A percentile compares a stretch with the other conserved stretches of the same genome.
phyloP scores from a whole-genome alignment of 2,113 vertebrate species.

The Rhinichthys klamathensis region DNA sequence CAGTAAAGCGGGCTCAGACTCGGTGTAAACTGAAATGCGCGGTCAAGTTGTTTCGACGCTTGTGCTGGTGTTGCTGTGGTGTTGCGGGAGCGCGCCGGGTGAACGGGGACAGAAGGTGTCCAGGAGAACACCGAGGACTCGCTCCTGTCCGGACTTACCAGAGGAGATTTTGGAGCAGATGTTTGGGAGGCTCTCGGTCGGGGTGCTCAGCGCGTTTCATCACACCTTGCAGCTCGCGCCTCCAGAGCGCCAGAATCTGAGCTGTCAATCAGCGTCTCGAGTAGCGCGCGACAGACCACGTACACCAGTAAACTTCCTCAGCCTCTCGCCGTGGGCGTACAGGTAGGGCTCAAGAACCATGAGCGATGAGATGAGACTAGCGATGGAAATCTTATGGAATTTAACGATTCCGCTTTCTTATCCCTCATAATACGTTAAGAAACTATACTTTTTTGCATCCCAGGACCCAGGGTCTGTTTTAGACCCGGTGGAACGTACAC shows the following conservation, averaged over 20 bases:
- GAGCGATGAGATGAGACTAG: too few relatives aligned
- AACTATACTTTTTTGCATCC: too few relatives aligned
- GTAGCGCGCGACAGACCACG: slow-evolving; percentile 70
- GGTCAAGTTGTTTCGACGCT: slow-evolving; percentile 56
- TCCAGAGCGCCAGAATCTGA: slow-evolving; percentile 80
- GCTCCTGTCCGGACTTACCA: slow-evolving; percentile 84
- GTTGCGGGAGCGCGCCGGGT: slow-evolving; percentile 49
- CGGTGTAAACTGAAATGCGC: slow-evolving; percentile 61
- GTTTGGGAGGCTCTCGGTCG: slow-evolving; percentile 89
- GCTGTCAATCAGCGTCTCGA: slow-evolving; percentile 78
- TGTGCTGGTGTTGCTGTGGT: slow-evolving; percentile 56
- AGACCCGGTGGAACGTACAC: too few relatives aligned
- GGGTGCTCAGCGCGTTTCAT: slow-evolving; percentile 91
- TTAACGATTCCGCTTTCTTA: neutral
- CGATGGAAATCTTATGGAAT: neutral
- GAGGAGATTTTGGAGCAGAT: slow-evolving; percentile 93
- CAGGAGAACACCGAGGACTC: slow-evolving; percentile 73
- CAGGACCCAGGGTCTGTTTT: too few relatives aligned
- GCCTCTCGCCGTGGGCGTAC: slow-evolving; percentile 94
- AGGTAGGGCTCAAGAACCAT: slow-evolving; percentile 74
- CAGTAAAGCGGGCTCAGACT: neutral
- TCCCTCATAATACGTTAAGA: too few relatives aligned
- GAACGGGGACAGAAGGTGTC: slow-evolving; percentile 63
- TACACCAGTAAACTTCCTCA: slow-evolving; percentile 87
- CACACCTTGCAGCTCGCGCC: slow-evolving; percentile 91